Base-by-base conservation (phyloP, 2,888 invertebrate species). In the Eucera pruinosa region DNA sequence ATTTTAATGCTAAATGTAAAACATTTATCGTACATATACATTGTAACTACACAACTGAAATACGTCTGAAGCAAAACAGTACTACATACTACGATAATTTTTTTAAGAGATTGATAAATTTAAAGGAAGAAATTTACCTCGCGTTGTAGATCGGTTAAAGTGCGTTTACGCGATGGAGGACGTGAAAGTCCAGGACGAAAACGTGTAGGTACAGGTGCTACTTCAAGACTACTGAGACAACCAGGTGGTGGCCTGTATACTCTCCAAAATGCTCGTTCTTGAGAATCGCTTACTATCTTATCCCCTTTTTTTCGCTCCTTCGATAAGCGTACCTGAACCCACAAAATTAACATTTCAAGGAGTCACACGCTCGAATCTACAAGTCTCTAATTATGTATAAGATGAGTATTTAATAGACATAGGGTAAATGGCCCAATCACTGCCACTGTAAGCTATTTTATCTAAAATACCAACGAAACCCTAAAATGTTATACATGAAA, bases 251-350 rank as follows among this genome's bases (percentile, higher is more conserved):
- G 98, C 87, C 98, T 95, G 90, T 98, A 97, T 69, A 98, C 97
- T 83, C 98, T 95, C 99, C 99, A 99, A 93, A 98, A 99, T 62
- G 99, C 99, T 84, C 98, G 95, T 93, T 99, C 99, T 92, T 99
- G 99, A 82, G 98, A 97, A 93, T 99, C 99, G 84, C 97, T 96
- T 78, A 99, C 97, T 88, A 98, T 96, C 93, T 99, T 99, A 91
- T 99, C 99, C 36, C 96, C 97, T 91, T 99, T 99, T 93, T 98
- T 98, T 84, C 98, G 95, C 74, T 98, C 98, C 92, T 99, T 99
- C 54, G 97, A 96, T 90, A 98, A 93, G 84, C 97, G 96, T 84
- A 97, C 96, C 96, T 96, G 90, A 30, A 85, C 41, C 77, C 83
- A 86, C 72, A 85, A 78, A 84, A 82, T 83, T 64, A 80, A 78